Conservation (phyloP, 1,140 invertebrate genomes). For the Heliconius hermathena region DNA sequence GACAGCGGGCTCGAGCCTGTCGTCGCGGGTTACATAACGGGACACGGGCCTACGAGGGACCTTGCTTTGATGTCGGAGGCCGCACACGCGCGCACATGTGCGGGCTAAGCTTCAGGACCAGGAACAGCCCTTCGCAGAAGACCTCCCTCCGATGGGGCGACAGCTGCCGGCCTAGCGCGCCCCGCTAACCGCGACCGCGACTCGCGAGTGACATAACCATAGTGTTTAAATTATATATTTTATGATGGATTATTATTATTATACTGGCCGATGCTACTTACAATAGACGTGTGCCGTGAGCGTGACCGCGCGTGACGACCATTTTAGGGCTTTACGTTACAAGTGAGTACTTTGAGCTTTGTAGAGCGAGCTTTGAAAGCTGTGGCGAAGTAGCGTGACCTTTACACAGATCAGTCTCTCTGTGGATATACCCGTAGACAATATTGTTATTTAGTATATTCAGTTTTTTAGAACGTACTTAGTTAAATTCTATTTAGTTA, state of each 20-base stretch:
- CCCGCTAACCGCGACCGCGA: constrained; percentile 26
- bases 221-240: constrained; percentile 59
- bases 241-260: constrained; percentile 53
- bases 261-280: constrained; percentile 38
- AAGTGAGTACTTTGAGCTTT: constrained; percentile 34
- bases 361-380: not conserved
- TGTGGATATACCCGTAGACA: too few species aligned
- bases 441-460: too few species aligned
- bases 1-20: constrained; percentile 57
- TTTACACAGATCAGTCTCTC: not conserved
- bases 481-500: too few species aligned
- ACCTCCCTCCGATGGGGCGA: constrained; percentile 97
- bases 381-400: not conserved
- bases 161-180: constrained; percentile 85
- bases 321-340: constrained; percentile 31
- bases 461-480: too few species aligned
- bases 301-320: constrained; percentile 13
- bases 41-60: constrained; percentile 38
- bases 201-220: constrained; percentile 47
- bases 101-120: constrained; percentile 95
- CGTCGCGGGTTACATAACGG: constrained; percentile 59
- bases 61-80: constrained; percentile 58
- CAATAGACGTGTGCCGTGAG: constrained; percentile 40
- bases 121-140: constrained; percentile 97
- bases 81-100: constrained; percentile 88